Percentiles rank a stretch among this genome's conserved stretches.
Evolutionary conservation across 2,797 vertebrate species (phyloP).

Genomic region (Gobio occitaniae): DNA sequence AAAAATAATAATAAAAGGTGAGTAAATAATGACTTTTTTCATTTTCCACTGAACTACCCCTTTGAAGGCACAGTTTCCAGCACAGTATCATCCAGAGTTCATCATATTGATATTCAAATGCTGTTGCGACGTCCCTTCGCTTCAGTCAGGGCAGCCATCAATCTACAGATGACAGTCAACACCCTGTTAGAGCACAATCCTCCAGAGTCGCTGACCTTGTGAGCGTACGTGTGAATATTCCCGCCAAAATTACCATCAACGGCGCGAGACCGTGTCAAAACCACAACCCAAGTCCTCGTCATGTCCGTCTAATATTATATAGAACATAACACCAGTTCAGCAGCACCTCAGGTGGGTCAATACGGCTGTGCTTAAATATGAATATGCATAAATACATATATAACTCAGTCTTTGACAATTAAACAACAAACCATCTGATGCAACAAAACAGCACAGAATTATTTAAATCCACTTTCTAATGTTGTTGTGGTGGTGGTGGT

Average conservation of each 20-base stretch:
- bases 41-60: not conserved
- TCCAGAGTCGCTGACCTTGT: conserved; percentile 58
- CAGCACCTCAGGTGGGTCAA: not conserved
- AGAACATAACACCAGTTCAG: not conserved
- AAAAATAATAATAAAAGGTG: not conserved
- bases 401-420: not conserved
- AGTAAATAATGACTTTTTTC: not conserved
- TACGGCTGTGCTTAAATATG: not conserved
- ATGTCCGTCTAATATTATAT: not conserved
- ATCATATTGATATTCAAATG: conserved; percentile 55
- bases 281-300: not conserved
- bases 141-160: conserved; percentile 44
- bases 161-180: conserved; percentile 40
- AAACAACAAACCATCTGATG: not conserved
- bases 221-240: conserved; percentile 5
- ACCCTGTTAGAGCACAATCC: conserved; percentile 32
- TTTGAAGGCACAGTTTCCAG: not conserved
- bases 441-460: not conserved
- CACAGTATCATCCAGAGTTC: conserved; percentile 41
- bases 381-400: not conserved
- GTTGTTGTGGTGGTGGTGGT: not conserved
- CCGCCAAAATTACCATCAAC: conserved; percentile 4
- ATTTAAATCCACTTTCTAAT: not conserved
- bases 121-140: conserved; percentile 28
- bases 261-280: not conserved